These are phyloP conservation scores for Apteryx mantelli DNA, from an alignment of 2,113 vertebrate genomes.

Conservation along the genomic window DNA sequence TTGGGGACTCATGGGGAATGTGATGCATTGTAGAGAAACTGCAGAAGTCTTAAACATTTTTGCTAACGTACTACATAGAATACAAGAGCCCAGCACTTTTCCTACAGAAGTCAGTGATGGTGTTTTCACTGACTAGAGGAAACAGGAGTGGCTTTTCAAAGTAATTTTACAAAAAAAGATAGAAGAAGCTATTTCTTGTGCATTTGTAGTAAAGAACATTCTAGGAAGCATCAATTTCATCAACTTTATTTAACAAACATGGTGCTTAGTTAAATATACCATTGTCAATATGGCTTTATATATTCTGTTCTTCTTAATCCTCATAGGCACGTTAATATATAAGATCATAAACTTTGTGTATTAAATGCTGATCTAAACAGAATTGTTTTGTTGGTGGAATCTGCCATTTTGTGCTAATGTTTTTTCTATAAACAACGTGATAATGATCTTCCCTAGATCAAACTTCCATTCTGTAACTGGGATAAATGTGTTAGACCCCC, in stretches of 20 bases:
- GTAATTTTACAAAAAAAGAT: background rate
- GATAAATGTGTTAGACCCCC: background rate
- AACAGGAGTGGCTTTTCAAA: background rate
- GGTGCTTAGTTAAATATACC: background rate
- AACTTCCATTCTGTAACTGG: background rate
- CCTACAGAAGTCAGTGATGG: background rate
- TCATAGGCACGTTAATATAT: background rate
- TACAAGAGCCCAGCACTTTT: background rate
- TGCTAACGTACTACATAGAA: background rate
- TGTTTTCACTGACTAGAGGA: background rate
- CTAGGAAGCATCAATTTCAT: background rate
- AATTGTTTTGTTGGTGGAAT: background rate
- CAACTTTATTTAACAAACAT: background rate
- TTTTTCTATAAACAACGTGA: background rate
- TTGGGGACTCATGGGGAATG: background rate
- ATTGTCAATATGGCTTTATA: background rate
- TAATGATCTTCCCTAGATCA: background rate
- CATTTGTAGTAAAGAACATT: background rate
- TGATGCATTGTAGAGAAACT: background rate
- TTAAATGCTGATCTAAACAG: background rate
- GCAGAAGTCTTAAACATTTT: background rate
- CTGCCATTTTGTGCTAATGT: background rate
- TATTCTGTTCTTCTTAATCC: background rate
- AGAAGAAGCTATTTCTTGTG: background rate
- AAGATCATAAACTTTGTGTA: background rate